Percentiles rank a stretch among this genome's conserved stretches.
These are phyloP conservation scores for Cremastinae sp. DNA, from an alignment of 2,888 invertebrate genomes.

Conservation along the genomic window DNA sequence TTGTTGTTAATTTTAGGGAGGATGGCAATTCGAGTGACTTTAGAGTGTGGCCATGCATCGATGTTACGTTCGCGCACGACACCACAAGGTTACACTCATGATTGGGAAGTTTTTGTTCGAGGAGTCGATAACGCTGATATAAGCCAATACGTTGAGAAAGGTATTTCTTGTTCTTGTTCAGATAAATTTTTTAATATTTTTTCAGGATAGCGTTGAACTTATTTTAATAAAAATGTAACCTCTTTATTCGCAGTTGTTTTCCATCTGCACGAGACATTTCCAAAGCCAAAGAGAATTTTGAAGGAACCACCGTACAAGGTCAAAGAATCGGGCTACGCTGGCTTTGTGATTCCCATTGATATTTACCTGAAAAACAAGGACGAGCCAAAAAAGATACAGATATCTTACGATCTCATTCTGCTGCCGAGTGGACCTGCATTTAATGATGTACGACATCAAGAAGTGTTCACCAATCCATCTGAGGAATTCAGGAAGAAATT, in stretches of 20 bases:
- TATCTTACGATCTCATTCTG: conserved; percentile 92
- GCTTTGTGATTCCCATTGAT: conserved; percentile 94
- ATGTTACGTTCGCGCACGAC: conserved; percentile 90
- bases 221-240: too few relatives aligned
- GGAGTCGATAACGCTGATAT: conserved; percentile 94
- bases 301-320: conserved; percentile 95
- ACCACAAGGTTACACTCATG: conserved; percentile 96
- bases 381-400: conserved; percentile 92
- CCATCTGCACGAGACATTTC: conserved; percentile 94
- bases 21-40: conserved; percentile 89
- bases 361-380: conserved; percentile 93
- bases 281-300: conserved; percentile 93
- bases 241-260: conserved; percentile 89
- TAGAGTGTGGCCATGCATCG: conserved; percentile 96
- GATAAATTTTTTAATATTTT: too few relatives aligned
- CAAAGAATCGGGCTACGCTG: conserved; percentile 97
- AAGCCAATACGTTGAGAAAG: conserved; percentile 94
- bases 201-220: too few relatives aligned
- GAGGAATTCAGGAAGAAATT: conserved; percentile 95
- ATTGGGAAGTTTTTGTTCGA: conserved; percentile 97
- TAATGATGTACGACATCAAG: conserved; percentile 88
- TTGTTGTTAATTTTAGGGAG: conserved; percentile 66
- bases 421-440: conserved; percentile 88
- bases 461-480: conserved; percentile 91
- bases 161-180: too few relatives aligned